Evolutionary conservation across 1,140 invertebrate genomes (phyloP).

Genomic region (Ostrea denselamellosa): DNA sequence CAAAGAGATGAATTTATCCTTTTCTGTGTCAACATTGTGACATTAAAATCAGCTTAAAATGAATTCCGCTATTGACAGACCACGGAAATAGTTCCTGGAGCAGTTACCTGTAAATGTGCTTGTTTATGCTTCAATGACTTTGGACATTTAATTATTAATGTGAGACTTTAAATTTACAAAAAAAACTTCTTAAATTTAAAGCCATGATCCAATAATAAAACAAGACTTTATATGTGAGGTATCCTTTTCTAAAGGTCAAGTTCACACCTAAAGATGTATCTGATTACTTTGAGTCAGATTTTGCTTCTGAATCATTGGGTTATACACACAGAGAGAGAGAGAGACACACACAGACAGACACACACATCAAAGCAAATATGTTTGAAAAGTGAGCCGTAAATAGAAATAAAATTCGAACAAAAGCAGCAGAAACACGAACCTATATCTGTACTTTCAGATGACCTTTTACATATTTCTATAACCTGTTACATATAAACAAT

Average conservation of each 20-base stretch:
- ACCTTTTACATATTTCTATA: no score
- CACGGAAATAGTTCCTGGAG: not conserved
- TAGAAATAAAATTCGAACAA: no score
- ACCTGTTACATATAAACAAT: no score
- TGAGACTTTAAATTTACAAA: not conserved
- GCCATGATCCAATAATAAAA: conserved; percentile 10
- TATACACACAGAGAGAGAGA: no score
- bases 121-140: not conserved
- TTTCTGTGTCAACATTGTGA: not conserved
- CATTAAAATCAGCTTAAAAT: conserved; percentile 16
- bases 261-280: not conserved
- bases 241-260: not conserved
- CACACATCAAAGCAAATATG: no score
- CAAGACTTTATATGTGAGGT: not conserved
- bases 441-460: no score
- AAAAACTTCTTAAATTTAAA: not conserved
- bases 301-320: no score
- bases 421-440: no score
- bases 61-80: not conserved
- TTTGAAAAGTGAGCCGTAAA: no score
- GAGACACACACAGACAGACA: no score
- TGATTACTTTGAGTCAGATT: not conserved
- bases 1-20: not conserved
- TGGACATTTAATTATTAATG: not conserved
- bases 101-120: not conserved